Evolutionary conservation across 1,140 invertebrate genomes (phyloP).

Genomic region (Drosophila kikkawai): DNA sequence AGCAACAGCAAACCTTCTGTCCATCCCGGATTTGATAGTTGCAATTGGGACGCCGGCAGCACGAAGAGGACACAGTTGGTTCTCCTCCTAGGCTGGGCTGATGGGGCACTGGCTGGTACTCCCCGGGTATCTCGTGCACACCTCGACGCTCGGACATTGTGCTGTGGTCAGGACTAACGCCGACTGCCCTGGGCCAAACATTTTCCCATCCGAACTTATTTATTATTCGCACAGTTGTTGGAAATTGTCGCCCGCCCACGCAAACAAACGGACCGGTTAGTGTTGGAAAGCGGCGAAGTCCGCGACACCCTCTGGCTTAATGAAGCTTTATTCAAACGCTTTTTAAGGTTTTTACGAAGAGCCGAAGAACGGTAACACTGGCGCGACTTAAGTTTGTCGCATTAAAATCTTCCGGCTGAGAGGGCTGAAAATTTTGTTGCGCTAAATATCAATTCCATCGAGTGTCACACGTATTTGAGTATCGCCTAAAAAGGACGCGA

Average conservation of each 20-base stretch:
- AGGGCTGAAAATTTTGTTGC: constrained; percentile 81
- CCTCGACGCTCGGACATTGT: constrained; percentile 62
- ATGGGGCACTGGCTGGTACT: constrained; percentile 65
- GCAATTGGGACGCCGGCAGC: constrained; percentile 52
- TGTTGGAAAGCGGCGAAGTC: constrained; percentile 36
- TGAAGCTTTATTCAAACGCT: neutral
- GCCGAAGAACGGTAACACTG: neutral
- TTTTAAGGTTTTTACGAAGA: too few species aligned
- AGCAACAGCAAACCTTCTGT: constrained; percentile 44
- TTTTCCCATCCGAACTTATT: constrained; percentile 54
- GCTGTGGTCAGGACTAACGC: constrained; percentile 6
- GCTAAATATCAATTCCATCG: constrained; percentile 41
- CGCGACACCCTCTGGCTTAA: constrained; percentile 22
- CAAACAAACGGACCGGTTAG: constrained; percentile 51
- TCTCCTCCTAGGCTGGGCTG: constrained; percentile 22
- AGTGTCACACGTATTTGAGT: constrained; percentile 41
- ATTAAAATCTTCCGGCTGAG: constrained; percentile 84
- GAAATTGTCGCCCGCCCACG: constrained; percentile 52
- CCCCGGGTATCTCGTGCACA: constrained; percentile 55
- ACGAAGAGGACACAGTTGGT: constrained; percentile 47
- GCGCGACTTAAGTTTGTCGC: constrained; percentile 51
- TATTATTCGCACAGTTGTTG: constrained; percentile 77
- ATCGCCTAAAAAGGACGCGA: constrained; percentile 55
- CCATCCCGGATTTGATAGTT: constrained; percentile 17
- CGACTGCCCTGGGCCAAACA: constrained; percentile 43